Percentiles rank a stretch among this genome's conserved stretches.
phyloP scores from a whole-genome alignment of 2,797 vertebrate genomes.

The Pogonophryne albipinna region DNA sequence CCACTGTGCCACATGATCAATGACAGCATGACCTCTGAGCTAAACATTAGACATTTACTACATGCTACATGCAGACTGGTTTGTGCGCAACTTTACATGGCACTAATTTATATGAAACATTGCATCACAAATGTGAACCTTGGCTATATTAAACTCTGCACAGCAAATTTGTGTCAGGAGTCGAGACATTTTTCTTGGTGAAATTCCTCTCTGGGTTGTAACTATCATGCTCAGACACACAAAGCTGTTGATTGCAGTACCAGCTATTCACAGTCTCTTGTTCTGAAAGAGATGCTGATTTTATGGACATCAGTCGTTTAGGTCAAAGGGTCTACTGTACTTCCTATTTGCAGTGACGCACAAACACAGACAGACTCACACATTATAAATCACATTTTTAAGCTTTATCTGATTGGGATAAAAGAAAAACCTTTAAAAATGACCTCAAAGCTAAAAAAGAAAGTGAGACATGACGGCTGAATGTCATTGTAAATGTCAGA shows the following conservation, averaged over 20 bases:
- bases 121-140: conserved; percentile 22
- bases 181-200: conserved; percentile 64
- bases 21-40: conserved; percentile 41
- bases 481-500: conserved; percentile 60
- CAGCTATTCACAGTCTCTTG: conserved; percentile 67
- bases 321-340: conserved; percentile 44
- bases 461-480: conserved; percentile 31
- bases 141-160: background rate
- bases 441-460: conserved; percentile 12
- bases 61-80: conserved; percentile 20
- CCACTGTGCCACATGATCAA: conserved; percentile 55
- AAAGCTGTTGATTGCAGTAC: conserved; percentile 83
- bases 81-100: conserved; percentile 10
- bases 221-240: conserved; percentile 65
- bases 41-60: conserved; percentile 27
- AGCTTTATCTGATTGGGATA: conserved; percentile 16
- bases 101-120: background rate
- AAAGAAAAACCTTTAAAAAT: conserved; percentile 12
- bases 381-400: background rate
- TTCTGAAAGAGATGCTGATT: conserved; percentile 80
- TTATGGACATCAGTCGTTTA: conserved; percentile 73
- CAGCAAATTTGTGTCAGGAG: conserved; percentile 29
- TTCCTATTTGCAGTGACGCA: conserved; percentile 1
- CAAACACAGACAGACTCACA: conserved; percentile 1
- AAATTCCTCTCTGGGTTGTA: conserved; percentile 62